phyloP scores from a whole-genome alignment of 2,113 vertebrate genomes.

The Heterotis niloticus region DNA sequence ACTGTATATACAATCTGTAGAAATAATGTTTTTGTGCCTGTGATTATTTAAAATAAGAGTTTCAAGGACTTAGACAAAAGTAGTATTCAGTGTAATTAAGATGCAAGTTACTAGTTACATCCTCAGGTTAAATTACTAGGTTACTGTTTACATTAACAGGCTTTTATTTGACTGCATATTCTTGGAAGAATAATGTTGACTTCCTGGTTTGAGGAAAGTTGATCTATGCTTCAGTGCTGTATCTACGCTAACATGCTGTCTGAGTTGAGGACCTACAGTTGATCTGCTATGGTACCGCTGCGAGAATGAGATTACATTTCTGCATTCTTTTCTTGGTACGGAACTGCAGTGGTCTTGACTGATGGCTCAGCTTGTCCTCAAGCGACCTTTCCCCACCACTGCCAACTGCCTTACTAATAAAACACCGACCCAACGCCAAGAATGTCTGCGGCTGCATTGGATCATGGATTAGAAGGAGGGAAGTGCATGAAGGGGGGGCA shows the following conservation, averaged over 20 bases:
- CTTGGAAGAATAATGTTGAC: neutral
- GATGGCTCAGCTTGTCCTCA: neutral
- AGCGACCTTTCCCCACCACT: neutral
- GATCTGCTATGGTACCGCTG: neutral
- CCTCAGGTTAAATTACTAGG: constrained; percentile 1
- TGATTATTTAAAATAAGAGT: too few species aligned
- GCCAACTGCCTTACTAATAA: neutral
- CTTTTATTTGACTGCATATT: constrained; percentile 7
- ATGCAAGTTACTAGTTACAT: neutral
- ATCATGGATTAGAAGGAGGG: neutral
- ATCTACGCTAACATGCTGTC: neutral
- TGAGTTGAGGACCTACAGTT: neutral
- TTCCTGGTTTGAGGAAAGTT: neutral
- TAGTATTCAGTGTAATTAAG: too few species aligned
- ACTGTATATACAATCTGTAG: constrained; percentile 1
- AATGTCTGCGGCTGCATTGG: neutral
- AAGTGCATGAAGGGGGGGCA: neutral
- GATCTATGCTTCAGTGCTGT: too few species aligned
- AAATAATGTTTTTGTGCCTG: too few species aligned
- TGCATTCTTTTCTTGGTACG: neutral
- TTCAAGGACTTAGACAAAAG: too few species aligned
- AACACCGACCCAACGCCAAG: neutral
- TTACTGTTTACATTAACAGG: neutral
- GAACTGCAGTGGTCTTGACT: neutral
- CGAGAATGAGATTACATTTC: neutral